Conservation (phyloP, 2,113 vertebrate species). For the Lophura nycthemera region DNA sequence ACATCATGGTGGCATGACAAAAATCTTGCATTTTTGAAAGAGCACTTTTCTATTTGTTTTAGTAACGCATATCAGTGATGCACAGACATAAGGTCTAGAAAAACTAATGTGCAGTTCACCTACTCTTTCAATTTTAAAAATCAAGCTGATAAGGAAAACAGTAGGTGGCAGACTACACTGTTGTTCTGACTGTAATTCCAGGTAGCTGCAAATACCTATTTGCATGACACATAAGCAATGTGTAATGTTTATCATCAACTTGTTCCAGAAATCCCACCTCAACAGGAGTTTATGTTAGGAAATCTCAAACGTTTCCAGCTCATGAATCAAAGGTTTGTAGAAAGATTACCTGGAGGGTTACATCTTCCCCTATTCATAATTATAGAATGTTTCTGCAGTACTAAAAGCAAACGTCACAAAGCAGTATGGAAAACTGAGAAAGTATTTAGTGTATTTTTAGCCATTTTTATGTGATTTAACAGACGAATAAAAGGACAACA, state of each 20-base stretch:
- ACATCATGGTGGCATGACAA: background rate
- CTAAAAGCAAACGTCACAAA: conserved; percentile 3
- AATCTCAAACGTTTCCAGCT: background rate
- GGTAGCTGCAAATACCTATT: background rate
- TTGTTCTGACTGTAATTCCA: background rate
- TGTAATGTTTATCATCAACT: background rate
- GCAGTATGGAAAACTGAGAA: conserved; percentile 43
- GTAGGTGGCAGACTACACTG: background rate
- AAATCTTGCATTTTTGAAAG: background rate
- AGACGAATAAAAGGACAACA: conserved; percentile 28
- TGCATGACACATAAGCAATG: background rate
- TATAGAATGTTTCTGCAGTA: background rate
- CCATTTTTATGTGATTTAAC: conserved; percentile 35
- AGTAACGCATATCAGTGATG: background rate
- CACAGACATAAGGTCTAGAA: background rate
- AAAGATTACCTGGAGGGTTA: background rate
- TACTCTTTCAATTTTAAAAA: background rate
- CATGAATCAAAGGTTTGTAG: background rate
- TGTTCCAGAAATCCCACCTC: background rate
- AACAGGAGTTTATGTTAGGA: background rate
- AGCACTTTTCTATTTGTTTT: background rate
- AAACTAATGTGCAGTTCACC: background rate
- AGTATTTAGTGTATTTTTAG: conserved; percentile 57
- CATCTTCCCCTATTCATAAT: background rate
- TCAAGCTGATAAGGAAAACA: background rate